Conservation (phyloP, 2,888 invertebrate genomes). For the Noctua janthina region DNA sequence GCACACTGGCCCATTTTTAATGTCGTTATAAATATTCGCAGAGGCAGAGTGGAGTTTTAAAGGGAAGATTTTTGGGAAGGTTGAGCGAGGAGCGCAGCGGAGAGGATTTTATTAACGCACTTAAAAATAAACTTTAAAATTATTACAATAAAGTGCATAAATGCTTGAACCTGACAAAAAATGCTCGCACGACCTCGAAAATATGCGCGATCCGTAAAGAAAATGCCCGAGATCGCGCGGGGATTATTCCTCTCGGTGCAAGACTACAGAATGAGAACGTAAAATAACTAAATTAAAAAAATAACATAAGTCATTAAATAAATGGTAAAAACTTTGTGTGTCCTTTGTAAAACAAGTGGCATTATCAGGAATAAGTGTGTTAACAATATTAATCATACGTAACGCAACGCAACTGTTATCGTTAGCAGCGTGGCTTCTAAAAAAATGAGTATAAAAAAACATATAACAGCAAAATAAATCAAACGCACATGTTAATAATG, state of each 20-base stretch:
- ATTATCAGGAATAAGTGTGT: not conserved
- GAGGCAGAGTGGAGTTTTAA: not conserved
- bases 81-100: too few relatives aligned
- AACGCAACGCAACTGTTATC: not conserved
- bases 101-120: too few relatives aligned
- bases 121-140: too few relatives aligned
- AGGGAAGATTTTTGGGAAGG: not conserved
- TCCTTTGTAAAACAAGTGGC: not conserved
- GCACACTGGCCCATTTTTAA: not conserved
- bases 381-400: not conserved
- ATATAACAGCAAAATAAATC: slow-evolving; percentile 48
- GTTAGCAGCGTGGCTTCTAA: not conserved
- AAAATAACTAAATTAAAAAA: not conserved
- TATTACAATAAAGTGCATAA: too few relatives aligned
- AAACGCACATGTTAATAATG: slow-evolving; percentile 57
- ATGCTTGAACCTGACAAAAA: too few relatives aligned
- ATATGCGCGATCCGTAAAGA: too few relatives aligned
- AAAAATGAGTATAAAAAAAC: slow-evolving; percentile 19
- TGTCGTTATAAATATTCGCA: not conserved
- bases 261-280: not conserved
- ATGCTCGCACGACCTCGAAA: too few relatives aligned
- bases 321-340: not conserved
- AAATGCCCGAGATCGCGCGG: too few relatives aligned
- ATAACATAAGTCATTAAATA: not conserved
- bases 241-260: too few relatives aligned